Percentiles rank a stretch among this genome's conserved stretches.
phyloP scores from a whole-genome alignment of 2,113 vertebrate genomes.

The Labrus mixtus region DNA sequence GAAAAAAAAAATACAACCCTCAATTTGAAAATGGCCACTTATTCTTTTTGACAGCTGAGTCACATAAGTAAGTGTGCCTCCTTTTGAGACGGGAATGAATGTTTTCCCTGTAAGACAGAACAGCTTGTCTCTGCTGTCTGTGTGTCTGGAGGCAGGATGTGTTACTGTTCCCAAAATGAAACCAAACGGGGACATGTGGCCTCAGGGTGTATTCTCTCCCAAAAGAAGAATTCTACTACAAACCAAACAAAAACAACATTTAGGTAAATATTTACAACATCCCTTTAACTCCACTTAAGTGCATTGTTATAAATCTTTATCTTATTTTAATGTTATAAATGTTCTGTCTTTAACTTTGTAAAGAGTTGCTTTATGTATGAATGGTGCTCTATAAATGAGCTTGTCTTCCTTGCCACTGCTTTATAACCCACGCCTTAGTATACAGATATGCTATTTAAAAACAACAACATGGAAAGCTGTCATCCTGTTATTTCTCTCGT shows the following conservation, averaged over 20 bases:
- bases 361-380: too few relatives aligned
- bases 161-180: constrained; percentile 1
- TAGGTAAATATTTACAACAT: neutral
- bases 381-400: too few relatives aligned
- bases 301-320: neutral
- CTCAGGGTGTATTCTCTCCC: neutral
- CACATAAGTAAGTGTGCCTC: constrained; percentile 16
- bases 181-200: constrained; percentile 14
- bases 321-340: too few relatives aligned
- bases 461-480: neutral
- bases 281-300: neutral
- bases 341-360: too few relatives aligned
- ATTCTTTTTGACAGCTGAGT: constrained; percentile 14
- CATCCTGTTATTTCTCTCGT: constrained; percentile 12
- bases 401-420: too few relatives aligned
- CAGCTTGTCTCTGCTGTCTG: constrained; percentile 20
- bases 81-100: constrained; percentile 22
- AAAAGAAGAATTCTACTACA: neutral
- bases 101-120: constrained; percentile 35
- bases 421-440: too few relatives aligned
- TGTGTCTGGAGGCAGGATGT: constrained; percentile 33
- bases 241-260: neutral
- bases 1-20: too few relatives aligned
- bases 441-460: too few relatives aligned
- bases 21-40: constrained; percentile 4